Evolutionary conservation across 1,140 invertebrate genomes (phyloP).

Genomic region (Ips nitidus): DNA sequence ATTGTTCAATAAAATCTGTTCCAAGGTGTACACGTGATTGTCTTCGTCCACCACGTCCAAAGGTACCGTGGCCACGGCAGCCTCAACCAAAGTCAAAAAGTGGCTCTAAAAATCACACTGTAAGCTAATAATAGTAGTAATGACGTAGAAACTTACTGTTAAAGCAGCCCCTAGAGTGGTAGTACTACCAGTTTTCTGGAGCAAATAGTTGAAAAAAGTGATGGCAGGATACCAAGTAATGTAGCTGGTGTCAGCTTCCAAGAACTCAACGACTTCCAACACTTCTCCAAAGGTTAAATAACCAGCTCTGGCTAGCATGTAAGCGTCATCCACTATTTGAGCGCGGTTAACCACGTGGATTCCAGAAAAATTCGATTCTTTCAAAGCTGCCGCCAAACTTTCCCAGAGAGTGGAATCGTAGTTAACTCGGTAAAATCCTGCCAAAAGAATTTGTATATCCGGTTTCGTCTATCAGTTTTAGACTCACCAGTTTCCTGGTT

Average conservation of each 20-base stretch:
- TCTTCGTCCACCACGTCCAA: slow-evolving; percentile 39
- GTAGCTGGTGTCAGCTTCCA: slow-evolving; percentile 62
- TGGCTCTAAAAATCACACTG: slow-evolving; percentile 18
- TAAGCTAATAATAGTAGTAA: background rate
- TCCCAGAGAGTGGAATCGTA: slow-evolving; percentile 73
- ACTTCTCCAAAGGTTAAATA: slow-evolving; percentile 54
- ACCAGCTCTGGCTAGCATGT: slow-evolving; percentile 60
- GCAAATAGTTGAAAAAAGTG: slow-evolving; percentile 41
- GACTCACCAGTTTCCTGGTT: slow-evolving; percentile 62
- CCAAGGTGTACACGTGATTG: slow-evolving; percentile 48
- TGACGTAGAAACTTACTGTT: slow-evolving; percentile 4
- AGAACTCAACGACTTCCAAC: slow-evolving; percentile 60
- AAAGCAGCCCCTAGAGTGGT: slow-evolving; percentile 8
- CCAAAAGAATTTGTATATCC: slow-evolving; percentile 28
- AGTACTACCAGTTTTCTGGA: slow-evolving; percentile 1
- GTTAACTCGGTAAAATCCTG: slow-evolving; percentile 78
- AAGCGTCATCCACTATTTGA: slow-evolving; percentile 77
- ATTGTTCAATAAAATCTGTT: slow-evolving; percentile 51
- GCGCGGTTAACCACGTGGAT: slow-evolving; percentile 74
- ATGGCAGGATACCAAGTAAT: slow-evolving; percentile 66
- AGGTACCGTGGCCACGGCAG: background rate
- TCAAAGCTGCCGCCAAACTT: slow-evolving; percentile 58
- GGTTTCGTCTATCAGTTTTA: background rate
- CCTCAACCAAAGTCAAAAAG: slow-evolving; percentile 8
- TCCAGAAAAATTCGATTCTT: slow-evolving; percentile 53